Evolutionary conservation across 2,113 vertebrate genomes (phyloP).

Genomic region (Periophthalmus modestus): DNA sequence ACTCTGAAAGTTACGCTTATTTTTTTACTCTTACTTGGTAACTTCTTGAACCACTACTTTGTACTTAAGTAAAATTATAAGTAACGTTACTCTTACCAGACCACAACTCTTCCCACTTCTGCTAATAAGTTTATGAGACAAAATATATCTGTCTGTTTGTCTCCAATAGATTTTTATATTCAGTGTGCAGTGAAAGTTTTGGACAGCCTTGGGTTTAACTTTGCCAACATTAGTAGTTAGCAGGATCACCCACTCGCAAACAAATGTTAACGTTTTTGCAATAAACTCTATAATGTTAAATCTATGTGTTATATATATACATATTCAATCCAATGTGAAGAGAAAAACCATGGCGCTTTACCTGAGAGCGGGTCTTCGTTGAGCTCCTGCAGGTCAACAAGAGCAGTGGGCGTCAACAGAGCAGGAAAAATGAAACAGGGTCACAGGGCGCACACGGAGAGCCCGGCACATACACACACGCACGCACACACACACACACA

Average conservation of each 20-base stretch:
- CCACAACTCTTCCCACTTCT: no score
- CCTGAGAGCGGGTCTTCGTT: background rate
- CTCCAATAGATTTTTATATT: background rate
- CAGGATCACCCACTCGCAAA: background rate
- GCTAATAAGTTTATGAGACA: no score
- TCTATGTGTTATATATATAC: background rate
- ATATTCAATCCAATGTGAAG: background rate
- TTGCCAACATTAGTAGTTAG: background rate
- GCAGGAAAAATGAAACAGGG: background rate
- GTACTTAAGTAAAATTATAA: no score
- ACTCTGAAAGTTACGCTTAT: no score
- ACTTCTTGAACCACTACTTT: no score
- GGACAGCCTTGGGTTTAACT: background rate
- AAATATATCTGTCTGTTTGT: background rate
- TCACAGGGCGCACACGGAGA: background rate
- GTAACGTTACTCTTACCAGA: no score
- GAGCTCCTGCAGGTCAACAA: slow-evolving; percentile 7
- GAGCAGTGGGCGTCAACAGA: slow-evolving; percentile 1
- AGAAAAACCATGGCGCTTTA: background rate
- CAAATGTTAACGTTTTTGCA: background rate
- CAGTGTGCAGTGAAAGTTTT: background rate
- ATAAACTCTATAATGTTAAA: background rate
- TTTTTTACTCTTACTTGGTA: no score
- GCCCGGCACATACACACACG: background rate
- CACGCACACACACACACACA: background rate